These are phyloP conservation scores for Paguma larvata DNA, from an alignment of 2,797 vertebrate species.

Conservation along the genomic window DNA sequence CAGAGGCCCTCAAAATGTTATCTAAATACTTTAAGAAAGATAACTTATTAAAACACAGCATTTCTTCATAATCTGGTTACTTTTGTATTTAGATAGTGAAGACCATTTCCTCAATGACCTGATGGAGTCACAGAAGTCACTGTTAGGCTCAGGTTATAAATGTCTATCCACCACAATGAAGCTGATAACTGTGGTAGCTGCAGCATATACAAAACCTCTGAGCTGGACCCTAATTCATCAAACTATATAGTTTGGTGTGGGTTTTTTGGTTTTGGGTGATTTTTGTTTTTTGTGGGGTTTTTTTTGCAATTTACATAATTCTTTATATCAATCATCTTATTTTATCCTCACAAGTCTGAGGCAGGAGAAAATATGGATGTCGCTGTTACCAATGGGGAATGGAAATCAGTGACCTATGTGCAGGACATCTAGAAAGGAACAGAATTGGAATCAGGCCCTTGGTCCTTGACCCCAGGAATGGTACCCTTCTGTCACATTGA, in stretches of 20 bases:
- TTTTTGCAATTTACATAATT: neutral
- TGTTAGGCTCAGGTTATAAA: neutral
- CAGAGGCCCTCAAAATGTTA: conserved; percentile 66
- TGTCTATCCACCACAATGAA: neutral
- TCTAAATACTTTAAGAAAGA: conserved; percentile 67
- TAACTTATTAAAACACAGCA: conserved; percentile 64
- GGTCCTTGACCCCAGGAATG: no score
- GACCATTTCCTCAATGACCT: conserved; percentile 36
- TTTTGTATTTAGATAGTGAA: conserved; percentile 45
- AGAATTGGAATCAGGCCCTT: neutral
- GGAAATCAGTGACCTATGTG: neutral
- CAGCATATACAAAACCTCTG: neutral
- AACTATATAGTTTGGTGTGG: neutral
- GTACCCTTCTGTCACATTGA: neutral
- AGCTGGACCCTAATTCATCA: neutral
- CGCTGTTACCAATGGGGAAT: neutral
- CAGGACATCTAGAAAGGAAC: neutral
- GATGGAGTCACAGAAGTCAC: neutral
- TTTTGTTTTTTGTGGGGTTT: neutral
- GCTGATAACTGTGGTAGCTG: neutral
- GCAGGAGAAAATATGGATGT: neutral
- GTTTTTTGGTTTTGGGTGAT: neutral
- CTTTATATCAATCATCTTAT: neutral
- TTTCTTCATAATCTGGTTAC: conserved; percentile 57
- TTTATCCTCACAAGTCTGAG: neutral